Percentiles rank a stretch among this genome's conserved stretches.
phyloP scores from a whole-genome alignment of 2,797 vertebrate genomes.

The Clarias pachynema region DNA sequence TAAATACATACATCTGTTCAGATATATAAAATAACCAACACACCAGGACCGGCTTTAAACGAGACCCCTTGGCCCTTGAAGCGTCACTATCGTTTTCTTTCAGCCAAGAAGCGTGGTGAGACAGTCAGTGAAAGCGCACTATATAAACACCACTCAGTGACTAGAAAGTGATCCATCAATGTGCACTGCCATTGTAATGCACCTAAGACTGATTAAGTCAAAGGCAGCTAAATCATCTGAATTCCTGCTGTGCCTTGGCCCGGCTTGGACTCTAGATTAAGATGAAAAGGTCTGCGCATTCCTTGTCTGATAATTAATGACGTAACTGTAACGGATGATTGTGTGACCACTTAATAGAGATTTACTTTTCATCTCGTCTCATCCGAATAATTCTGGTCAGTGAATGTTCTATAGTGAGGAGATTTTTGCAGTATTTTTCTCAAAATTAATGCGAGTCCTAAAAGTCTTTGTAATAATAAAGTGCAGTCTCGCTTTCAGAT shows the following conservation, averaged over 20 bases:
- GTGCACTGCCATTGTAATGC: conserved; percentile 60
- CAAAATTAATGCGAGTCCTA: conserved; percentile 8
- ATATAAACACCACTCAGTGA: conserved; percentile 63
- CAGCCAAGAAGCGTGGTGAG: conserved; percentile 48
- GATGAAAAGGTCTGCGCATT: conserved; percentile 79
- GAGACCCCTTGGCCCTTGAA: conserved; percentile 34
- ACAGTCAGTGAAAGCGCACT: conserved; percentile 60
- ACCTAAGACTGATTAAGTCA: conserved; percentile 63
- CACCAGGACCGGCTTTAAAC: conserved; percentile 24
- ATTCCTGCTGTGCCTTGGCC: conserved; percentile 65
- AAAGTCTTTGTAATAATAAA: conserved; percentile 24
- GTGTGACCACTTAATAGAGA: conserved; percentile 38
- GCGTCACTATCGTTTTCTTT: conserved; percentile 51
- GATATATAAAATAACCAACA: conserved; percentile 31
- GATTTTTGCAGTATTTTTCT: neutral
- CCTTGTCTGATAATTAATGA: conserved; percentile 79
- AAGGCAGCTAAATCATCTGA: conserved; percentile 62
- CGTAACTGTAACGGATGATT: conserved; percentile 69
- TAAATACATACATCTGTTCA: conserved; percentile 14
- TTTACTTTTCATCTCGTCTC: conserved; percentile 32
- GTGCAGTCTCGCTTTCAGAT: conserved; percentile 11
- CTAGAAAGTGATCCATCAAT: conserved; percentile 61
- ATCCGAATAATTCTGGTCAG: conserved; percentile 23
- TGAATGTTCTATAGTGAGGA: conserved; percentile 4
- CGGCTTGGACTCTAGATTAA: conserved; percentile 64